These are phyloP conservation scores for Cygnus atratus DNA, from an alignment of 2,113 vertebrate species.

Conservation along the genomic window DNA sequence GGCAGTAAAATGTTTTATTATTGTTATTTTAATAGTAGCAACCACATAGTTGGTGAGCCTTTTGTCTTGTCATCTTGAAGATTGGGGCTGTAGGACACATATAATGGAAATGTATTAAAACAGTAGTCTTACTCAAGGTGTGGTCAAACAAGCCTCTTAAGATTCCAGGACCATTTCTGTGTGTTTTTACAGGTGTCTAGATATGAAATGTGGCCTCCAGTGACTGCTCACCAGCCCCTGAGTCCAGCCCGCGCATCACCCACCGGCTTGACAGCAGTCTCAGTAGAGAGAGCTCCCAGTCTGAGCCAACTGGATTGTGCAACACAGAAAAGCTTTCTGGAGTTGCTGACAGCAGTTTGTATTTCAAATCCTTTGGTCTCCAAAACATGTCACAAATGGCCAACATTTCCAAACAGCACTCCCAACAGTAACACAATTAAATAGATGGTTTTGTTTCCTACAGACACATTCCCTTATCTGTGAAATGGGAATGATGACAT, in stretches of 20 bases:
- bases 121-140: neutral
- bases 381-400: neutral
- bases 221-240: neutral
- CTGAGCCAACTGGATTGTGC: neutral
- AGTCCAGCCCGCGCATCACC: neutral
- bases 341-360: neutral
- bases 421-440: neutral
- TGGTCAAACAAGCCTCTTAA: neutral
- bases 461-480: neutral
- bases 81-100: accelerated
- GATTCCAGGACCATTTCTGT: neutral
- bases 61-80: neutral
- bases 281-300: neutral
- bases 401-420: neutral
- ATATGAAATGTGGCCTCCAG: neutral
- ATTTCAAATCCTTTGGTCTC: neutral
- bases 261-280: neutral
- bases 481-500: neutral
- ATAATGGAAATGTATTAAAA: neutral
- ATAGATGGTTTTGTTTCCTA: neutral
- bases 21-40: neutral
- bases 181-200: neutral
- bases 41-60: neutral
- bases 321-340: neutral
- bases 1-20: neutral